Evolutionary conservation across 2,113 vertebrate species (phyloP), one percentile per base, ranked within the genome.

Genomic region (Paracanthobrama guichenoti): DNA sequence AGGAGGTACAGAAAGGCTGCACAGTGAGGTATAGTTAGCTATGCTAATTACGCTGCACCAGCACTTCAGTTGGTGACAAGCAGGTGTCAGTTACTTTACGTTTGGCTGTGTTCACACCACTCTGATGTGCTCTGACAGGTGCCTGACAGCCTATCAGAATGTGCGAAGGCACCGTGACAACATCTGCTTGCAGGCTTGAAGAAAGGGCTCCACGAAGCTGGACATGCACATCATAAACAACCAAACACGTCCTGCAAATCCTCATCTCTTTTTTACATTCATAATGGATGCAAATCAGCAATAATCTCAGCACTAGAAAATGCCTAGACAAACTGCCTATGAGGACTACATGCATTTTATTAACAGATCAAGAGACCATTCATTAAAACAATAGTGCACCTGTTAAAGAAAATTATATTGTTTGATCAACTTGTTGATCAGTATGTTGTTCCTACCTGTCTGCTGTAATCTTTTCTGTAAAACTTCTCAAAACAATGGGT

Each of bases 1-100:
- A 8, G 42, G 14, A 79, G 14, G 11, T 59, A 6, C 6, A n/a
- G 20, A 57, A 20, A 59, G 20, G 11, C 2, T 14, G 35, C n/a
- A 20, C 5, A 28, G 24, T 31, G n/a, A 53, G 44, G n/a, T 74
- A 48, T 31, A 50, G 46, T 24, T 72, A 64, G 66, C 76, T 77
- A 85, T 48, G 14, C 39, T 44, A 76, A 85, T 85, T 20, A 77
- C 4, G 81, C 59, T 39, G 81, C 67, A 81, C 75, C 57, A 84
- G 81, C 69, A 82, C 81, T 24, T 87, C 35, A 13, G 42, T 79
- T n/a, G 50, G 20, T 90, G 83, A 90, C 80, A 88, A 78, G 81
- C 28, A 83, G 83, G 67, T 86, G 88, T 84, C 84, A 53, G 77
- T 75, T 82, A 69, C 59, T 72, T 50, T 74, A 60, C 26, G 48